A percentile compares a stretch with the other conserved stretches of the same genome.
These are phyloP conservation scores for Kradibia gibbosae DNA, from an alignment of 1,140 invertebrate genomes.

Conservation along the genomic window DNA sequence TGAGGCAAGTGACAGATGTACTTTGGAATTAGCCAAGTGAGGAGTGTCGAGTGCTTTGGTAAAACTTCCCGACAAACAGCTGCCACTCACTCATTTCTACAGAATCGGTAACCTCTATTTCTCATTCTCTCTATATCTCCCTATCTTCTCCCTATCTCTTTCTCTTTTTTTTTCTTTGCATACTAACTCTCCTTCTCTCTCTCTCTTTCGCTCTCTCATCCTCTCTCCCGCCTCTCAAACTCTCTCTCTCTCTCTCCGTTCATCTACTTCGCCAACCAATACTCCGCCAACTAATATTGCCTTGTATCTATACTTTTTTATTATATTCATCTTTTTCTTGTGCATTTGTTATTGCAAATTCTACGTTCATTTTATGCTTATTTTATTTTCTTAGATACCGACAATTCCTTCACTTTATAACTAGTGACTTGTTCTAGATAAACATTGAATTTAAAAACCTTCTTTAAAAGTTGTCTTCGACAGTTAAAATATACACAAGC, in stretches of 20 bases:
- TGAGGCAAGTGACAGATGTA: not conserved
- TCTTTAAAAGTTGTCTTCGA: not conserved
- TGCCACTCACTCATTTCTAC: not conserved
- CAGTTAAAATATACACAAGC: not conserved
- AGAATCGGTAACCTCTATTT: slow-evolving; percentile 30
- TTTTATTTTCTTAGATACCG: slow-evolving; percentile 1
- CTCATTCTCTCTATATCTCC: not conserved
- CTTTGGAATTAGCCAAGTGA: not conserved
- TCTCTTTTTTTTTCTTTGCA: not conserved
- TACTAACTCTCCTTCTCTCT: not conserved
- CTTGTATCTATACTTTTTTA: not conserved
- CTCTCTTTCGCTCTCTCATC: not conserved
- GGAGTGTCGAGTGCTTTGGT: not conserved
- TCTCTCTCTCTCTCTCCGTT: not conserved
- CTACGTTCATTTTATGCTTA: slow-evolving; percentile 15
- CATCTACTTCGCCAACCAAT: not conserved
- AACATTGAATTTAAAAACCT: not conserved
- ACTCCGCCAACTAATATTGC: too few relatives aligned
- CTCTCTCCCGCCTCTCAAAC: not conserved
- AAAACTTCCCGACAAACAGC: not conserved
- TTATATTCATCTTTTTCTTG: not conserved
- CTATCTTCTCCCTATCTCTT: not conserved
- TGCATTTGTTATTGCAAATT: not conserved
- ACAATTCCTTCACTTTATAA: not conserved
- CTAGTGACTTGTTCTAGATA: not conserved